Conservation (phyloP, 35 echinoderm and acorn worm genomes). For the Apostichopus californicus region DNA sequence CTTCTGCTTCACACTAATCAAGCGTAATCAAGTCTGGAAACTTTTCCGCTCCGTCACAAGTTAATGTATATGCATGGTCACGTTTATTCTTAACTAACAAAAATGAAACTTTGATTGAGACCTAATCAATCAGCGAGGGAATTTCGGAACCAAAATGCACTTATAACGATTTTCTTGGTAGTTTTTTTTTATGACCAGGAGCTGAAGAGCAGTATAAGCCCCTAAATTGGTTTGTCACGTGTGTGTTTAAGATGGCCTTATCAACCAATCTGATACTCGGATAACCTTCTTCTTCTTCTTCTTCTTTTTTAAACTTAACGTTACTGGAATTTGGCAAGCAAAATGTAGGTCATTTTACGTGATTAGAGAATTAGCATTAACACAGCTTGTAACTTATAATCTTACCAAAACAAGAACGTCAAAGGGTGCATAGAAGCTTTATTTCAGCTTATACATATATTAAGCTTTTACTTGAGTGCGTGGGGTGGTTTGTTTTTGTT, state of each 20-base stretch:
- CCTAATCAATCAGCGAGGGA: neutral
- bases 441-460: neutral
- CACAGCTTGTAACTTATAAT: neutral
- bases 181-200: neutral
- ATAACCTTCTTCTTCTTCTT: neutral
- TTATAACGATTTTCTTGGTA: neutral
- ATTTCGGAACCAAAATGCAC: neutral
- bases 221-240: neutral
- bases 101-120: neutral
- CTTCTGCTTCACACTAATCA: neutral
- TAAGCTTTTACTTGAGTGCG: neutral
- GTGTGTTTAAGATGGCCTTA: neutral
- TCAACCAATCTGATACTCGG: neutral
- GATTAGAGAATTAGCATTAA: neutral
- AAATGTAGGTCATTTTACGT: neutral
- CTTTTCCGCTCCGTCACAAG: neutral
- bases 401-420: neutral
- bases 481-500: too few species aligned
- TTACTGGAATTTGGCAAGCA: neutral
- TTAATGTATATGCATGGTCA: neutral
- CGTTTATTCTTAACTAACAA: neutral
- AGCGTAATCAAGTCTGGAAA: neutral
- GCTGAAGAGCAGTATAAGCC: neutral
- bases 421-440: neutral
- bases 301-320: neutral